These are phyloP conservation scores for Bettongia penicillata DNA, from an alignment of 2,113 vertebrate species.

Conservation along the genomic window DNA sequence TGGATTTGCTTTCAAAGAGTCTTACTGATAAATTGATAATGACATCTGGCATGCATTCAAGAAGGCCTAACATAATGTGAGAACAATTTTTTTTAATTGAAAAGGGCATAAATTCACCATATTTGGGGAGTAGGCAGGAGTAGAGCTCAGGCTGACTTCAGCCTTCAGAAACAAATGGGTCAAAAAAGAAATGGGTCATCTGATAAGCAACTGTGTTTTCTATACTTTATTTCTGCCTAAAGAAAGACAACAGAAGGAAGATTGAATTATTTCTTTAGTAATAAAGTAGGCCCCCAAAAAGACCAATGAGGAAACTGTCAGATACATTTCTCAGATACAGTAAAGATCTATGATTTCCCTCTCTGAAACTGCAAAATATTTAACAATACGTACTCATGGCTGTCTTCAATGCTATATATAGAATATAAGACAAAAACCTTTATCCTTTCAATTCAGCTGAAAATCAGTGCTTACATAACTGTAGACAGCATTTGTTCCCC, in stretches of 20 bases:
- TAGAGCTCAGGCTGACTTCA: too few species aligned
- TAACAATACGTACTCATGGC: too few species aligned
- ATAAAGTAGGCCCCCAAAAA: neutral
- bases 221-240: neutral
- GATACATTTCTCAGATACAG: neutral
- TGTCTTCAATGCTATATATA: neutral
- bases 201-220: neutral
- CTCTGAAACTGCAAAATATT: neutral
- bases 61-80: slow-evolving; percentile 35
- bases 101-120: slow-evolving; percentile 19
- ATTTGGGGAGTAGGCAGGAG: neutral
- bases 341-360: neutral
- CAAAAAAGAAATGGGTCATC: slow-evolving; percentile 21
- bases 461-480: neutral
- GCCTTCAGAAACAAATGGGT: neutral
- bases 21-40: slow-evolving; percentile 46
- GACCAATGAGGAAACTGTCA: neutral
- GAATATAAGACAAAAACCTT: neutral
- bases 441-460: neutral
- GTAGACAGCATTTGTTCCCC: neutral
- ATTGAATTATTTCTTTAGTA: neutral
- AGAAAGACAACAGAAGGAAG: neutral
- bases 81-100: slow-evolving; percentile 31
- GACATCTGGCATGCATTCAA: slow-evolving; percentile 32
- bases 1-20: slow-evolving; percentile 46